Evolutionary conservation across 2,888 invertebrate species (phyloP).

Genomic region (Stenodema calcarata): DNA sequence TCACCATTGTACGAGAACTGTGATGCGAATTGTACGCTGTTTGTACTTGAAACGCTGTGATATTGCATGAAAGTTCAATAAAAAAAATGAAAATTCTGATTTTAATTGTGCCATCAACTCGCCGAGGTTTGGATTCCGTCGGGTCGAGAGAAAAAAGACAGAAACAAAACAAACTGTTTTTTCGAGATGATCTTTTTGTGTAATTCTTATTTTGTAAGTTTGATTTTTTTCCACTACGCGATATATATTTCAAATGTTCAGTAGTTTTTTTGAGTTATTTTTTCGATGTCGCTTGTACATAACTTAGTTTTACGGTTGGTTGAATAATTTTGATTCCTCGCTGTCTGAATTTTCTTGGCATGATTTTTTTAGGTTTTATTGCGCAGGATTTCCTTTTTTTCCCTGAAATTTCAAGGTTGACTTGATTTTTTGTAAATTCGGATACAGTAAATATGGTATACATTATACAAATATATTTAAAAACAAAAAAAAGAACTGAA

Average conservation of each 20-base stretch:
- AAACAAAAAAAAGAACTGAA: constrained; percentile 30
- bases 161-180: background rate
- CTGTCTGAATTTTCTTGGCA: background rate
- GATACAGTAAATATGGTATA: background rate
- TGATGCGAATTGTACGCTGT: background rate
- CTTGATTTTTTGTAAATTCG: background rate
- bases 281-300: constrained; percentile 5
- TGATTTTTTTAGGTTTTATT: constrained; percentile 1
- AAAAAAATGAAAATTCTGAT: background rate
- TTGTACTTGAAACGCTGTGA: constrained; percentile 10
- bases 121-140: background rate
- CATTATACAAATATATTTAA: constrained; percentile 3
- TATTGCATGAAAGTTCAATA: constrained; percentile 17
- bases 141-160: background rate
- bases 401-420: background rate
- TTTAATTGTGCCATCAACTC: background rate
- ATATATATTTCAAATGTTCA: background rate
- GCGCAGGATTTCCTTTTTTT: background rate
- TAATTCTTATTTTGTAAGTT: background rate
- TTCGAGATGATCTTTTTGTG: background rate
- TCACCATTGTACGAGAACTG: background rate
- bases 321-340: constrained; percentile 13
- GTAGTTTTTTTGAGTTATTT: background rate
- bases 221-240: background rate
- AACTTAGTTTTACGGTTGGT: background rate